Percentiles rank a stretch among this genome's conserved stretches.
These are phyloP conservation scores for Rhagonycha lutea DNA, from an alignment of 2,888 invertebrate species.

Conservation along the genomic window DNA sequence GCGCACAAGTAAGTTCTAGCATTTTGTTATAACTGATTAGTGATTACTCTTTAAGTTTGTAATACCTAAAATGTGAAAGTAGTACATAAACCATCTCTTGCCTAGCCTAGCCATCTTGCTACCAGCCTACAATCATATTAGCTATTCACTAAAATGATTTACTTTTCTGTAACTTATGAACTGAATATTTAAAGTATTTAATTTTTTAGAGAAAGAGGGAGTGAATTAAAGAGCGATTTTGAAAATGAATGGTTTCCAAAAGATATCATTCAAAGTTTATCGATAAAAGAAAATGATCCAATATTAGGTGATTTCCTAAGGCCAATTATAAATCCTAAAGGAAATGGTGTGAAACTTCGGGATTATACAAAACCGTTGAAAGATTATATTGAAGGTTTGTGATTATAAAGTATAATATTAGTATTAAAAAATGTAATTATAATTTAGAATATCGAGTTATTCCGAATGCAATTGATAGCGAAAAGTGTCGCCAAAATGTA, in stretches of 20 bases:
- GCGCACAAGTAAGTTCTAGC: constrained; percentile 56
- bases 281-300: neutral
- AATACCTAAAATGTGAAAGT: too few species aligned
- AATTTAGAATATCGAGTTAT: constrained; percentile 12
- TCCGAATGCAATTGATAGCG: neutral
- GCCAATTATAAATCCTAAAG: neutral
- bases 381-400: constrained; percentile 14
- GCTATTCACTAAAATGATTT: too few species aligned
- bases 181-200: neutral
- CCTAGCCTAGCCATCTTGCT: too few species aligned
- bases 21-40: neutral
- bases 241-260: constrained; percentile 54
- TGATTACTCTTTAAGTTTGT: constrained; percentile 5
- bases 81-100: too few species aligned
- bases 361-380: neutral
- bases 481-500: constrained; percentile 44
- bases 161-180: neutral
- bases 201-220: constrained; percentile 23
- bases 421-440: neutral
- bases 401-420: neutral
- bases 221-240: constrained; percentile 44
- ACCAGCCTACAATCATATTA: too few species aligned
- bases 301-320: neutral
- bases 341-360: neutral
- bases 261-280: neutral